These are phyloP conservation scores for Rattus rattus DNA, from an alignment of 2,113 vertebrate species.

Conservation along the genomic window DNA sequence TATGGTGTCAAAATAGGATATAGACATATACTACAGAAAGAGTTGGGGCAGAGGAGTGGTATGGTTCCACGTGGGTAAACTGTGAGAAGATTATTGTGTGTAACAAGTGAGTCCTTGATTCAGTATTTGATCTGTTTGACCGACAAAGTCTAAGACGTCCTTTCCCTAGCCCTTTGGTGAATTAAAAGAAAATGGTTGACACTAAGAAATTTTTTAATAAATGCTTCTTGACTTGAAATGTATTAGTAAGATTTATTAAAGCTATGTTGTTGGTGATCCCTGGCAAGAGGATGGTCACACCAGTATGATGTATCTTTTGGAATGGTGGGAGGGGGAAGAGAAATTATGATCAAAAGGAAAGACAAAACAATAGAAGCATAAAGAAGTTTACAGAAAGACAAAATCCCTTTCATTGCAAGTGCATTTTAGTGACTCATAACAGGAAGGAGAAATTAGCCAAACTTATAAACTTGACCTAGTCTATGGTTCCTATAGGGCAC, in stretches of 20 bases:
- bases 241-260: neutral
- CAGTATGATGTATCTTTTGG: neutral
- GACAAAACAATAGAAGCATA: neutral
- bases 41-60: neutral
- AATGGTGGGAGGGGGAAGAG: neutral
- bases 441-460: neutral
- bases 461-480: neutral
- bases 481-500: neutral
- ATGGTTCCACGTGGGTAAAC: neutral
- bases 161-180: neutral
- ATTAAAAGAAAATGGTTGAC: neutral
- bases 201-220: neutral
- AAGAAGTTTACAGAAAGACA: neutral
- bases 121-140: neutral
- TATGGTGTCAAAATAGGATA: neutral
- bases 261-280: neutral
- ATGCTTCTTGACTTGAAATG: conserved; percentile 20
- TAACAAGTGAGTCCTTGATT: neutral
- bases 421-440: neutral
- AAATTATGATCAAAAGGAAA: neutral
- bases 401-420: neutral
- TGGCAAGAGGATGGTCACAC: neutral
- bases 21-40: neutral
- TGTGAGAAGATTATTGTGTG: neutral
- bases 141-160: conserved; percentile 24